phyloP scores from a whole-genome alignment of 2,888 invertebrate genomes.

The Nemurella pictetii region DNA sequence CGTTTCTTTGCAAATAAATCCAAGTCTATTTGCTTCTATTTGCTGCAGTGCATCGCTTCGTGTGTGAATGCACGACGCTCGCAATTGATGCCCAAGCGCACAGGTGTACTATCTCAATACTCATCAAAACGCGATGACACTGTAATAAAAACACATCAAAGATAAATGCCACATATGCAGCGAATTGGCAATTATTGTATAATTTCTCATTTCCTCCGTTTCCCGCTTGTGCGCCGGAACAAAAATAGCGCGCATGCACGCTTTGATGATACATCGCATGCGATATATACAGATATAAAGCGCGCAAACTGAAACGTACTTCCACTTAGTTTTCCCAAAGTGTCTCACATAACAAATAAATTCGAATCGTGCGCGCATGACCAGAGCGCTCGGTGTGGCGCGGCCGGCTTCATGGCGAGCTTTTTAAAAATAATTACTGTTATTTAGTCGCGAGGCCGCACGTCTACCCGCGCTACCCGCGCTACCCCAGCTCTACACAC shows the following conservation, averaged over 20 bases:
- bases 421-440: conserved; percentile 12
- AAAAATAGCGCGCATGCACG: neutral
- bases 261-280: conserved; percentile 8
- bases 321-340: neutral
- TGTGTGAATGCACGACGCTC: neutral
- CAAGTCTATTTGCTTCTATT: no score
- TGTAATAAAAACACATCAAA: conserved; percentile 1
- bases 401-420: neutral
- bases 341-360: conserved; percentile 14
- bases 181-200: neutral
- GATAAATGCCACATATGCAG: conserved; percentile 10
- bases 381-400: neutral
- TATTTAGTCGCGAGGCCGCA: neutral
- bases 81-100: neutral
- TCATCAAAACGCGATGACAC: neutral
- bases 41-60: no score
- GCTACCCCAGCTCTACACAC: neutral
- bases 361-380: neutral
- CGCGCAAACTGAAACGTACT: neutral
- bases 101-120: neutral
- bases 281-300: neutral
- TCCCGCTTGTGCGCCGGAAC: neutral
- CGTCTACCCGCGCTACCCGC: neutral
- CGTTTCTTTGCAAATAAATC: no score
- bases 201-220: conserved; percentile 6